Conservation (phyloP, 2,113 vertebrate genomes). For the Psittacara wagleri region DNA sequence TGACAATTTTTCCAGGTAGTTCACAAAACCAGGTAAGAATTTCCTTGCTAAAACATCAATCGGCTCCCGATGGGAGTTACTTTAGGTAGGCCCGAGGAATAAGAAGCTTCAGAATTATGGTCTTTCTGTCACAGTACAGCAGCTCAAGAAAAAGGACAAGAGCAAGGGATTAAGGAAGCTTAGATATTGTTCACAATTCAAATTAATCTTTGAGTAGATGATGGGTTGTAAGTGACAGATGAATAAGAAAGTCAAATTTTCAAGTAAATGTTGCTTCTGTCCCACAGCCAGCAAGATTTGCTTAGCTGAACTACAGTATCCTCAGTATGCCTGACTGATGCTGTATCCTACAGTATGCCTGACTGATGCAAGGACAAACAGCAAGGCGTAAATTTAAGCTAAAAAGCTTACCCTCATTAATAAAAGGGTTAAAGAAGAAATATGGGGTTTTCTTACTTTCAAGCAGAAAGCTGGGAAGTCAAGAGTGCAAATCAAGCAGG, state of each 20-base stretch:
- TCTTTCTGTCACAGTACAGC: conserved; percentile 29
- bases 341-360: background rate
- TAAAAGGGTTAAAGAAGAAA: background rate
- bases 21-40: conserved; percentile 51
- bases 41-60: conserved; percentile 49
- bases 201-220: conserved; percentile 60
- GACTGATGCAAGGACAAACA: background rate
- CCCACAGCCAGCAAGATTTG: conserved; percentile 18
- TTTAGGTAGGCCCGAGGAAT: conserved; percentile 44
- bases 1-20: conserved; percentile 47
- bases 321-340: background rate
- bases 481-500: background rate
- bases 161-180: conserved; percentile 62
- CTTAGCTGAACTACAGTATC: background rate
- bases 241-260: conserved; percentile 47
- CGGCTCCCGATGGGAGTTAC: conserved; percentile 4
- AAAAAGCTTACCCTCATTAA: background rate
- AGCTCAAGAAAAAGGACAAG: conserved; percentile 59
- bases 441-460: background rate
- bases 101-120: conserved; percentile 42
- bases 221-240: conserved; percentile 47
- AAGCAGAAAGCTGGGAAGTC: background rate
- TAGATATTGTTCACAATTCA: conserved; percentile 60
- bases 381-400: background rate
- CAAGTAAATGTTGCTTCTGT: conserved; percentile 37